These are phyloP conservation scores for Anabacerthia variegaticeps DNA, from an alignment of 2,797 vertebrate species.

Conservation along the genomic window DNA sequence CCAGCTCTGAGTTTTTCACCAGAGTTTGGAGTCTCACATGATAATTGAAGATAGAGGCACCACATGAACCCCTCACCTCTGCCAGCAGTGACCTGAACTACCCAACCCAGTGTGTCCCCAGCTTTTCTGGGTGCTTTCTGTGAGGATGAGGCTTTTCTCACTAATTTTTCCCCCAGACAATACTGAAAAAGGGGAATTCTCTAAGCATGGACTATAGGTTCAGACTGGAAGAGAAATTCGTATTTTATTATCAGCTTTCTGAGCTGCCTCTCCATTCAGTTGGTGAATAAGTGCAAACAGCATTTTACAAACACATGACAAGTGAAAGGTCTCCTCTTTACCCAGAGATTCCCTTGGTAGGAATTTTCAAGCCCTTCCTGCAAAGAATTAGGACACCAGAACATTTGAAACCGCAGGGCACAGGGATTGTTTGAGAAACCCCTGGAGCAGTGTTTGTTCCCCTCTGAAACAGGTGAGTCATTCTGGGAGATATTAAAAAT, in stretches of 20 bases:
- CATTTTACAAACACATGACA: neutral
- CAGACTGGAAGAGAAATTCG: neutral
- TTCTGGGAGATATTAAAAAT: neutral
- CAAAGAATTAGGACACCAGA: neutral
- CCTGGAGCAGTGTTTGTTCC: neutral
- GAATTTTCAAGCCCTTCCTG: neutral
- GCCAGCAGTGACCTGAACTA: neutral
- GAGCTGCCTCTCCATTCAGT: neutral
- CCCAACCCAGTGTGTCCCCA: neutral
- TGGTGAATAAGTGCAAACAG: neutral
- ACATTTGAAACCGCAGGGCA: neutral
- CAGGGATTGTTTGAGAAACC: neutral
- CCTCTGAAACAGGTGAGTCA: constrained; percentile 20
- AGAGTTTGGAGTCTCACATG: neutral
- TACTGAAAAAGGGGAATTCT: neutral
- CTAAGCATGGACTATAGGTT: neutral
- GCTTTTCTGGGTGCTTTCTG: neutral
- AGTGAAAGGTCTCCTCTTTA: neutral
- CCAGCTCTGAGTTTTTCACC: neutral
- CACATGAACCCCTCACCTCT: neutral
- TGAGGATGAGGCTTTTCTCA: neutral
- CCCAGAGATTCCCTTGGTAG: neutral
- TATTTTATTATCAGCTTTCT: neutral
- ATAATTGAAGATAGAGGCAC: neutral
- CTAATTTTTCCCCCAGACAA: neutral